These are phyloP conservation scores for Tryphoninae sp. DNA, from an alignment of 2,888 invertebrate genomes.

Conservation along the genomic window DNA sequence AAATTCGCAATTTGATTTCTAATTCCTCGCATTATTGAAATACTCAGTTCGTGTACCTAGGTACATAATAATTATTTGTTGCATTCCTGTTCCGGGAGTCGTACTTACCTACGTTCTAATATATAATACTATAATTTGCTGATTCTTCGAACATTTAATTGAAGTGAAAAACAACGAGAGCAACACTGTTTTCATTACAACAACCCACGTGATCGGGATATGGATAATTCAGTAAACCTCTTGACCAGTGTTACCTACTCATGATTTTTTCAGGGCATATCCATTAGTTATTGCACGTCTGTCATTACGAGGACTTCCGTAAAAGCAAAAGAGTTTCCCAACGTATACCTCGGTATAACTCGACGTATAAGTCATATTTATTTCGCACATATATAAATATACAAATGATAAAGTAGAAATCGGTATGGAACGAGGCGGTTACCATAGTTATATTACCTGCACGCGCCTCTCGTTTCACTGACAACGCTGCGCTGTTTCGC, in stretches of 20 bases:
- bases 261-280: neutral
- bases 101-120: no score
- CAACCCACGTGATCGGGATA: neutral
- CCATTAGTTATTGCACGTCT: neutral
- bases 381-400: neutral
- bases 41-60: no score
- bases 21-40: no score
- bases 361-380: neutral
- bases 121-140: no score
- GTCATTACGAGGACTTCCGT: conserved; percentile 23
- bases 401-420: conserved; percentile 57
- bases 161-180: neutral
- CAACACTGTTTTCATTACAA: neutral
- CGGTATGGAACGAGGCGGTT: conserved; percentile 43
- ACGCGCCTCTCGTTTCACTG: conserved; percentile 50
- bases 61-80: no score
- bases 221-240: neutral
- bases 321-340: neutral
- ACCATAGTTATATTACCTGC: conserved; percentile 45
- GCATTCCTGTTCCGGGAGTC: no score
- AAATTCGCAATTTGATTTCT: no score
- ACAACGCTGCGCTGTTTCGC: conserved; percentile 48
- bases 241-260: neutral
- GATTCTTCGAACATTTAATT: no score
- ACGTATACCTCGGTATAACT: conserved; percentile 8